Conservation (phyloP, 2,888 invertebrate species). For the Yponomeuta plumbellus region DNA sequence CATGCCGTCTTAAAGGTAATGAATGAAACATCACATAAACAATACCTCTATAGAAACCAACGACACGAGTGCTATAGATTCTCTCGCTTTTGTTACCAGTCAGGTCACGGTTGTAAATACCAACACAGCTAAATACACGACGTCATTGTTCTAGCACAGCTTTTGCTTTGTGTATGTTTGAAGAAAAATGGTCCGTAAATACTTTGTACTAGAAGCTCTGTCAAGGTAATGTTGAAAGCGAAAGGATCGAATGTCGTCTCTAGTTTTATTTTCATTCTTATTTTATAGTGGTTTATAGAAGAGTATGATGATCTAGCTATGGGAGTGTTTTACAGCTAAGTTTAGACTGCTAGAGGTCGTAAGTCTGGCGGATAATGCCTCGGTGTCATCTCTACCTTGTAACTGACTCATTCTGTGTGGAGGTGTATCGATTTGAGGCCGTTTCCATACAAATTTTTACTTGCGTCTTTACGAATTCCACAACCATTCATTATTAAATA, state of each 20-base stretch:
- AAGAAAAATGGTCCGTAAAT: background rate
- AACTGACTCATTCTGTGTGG: no score
- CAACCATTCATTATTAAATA: no score
- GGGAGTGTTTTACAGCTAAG: background rate
- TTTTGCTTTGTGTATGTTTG: slow-evolving; percentile 23
- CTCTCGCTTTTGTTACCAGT: slow-evolving; percentile 40
- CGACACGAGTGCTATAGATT: slow-evolving; percentile 47
- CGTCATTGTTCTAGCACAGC: slow-evolving; percentile 14
- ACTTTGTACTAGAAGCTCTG: background rate
- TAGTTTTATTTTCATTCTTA: background rate
- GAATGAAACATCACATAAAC: background rate
- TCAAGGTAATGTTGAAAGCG: slow-evolving; percentile 27
- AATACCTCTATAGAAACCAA: background rate
- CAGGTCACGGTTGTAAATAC: slow-evolving; percentile 33
- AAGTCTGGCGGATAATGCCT: background rate
- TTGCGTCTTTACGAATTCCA: no score
- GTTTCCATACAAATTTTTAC: no score
- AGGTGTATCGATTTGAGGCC: no score
- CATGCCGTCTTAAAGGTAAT: background rate
- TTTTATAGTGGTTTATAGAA: background rate
- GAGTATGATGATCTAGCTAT: background rate
- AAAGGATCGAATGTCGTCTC: slow-evolving; percentile 36
- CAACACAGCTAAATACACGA: slow-evolving; percentile 3
- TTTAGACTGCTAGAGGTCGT: background rate
- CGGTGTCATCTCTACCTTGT: background rate